phyloP scores from a whole-genome alignment of 1,140 invertebrate species.

The Drosophila ambigua region DNA sequence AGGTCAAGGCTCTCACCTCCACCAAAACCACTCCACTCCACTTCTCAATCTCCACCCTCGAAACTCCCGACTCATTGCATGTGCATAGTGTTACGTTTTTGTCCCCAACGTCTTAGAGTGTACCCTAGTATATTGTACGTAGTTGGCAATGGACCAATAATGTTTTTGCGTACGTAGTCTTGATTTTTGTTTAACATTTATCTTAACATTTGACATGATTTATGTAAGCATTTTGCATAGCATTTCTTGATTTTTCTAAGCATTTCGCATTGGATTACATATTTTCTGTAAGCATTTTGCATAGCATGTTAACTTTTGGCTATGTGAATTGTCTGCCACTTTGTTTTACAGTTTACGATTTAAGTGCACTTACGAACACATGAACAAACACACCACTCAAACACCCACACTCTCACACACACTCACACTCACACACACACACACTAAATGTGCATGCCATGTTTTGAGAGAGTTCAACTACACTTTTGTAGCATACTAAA shows the following conservation, averaged over 20 bases:
- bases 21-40: constrained; percentile 35
- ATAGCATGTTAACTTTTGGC: constrained; percentile 47
- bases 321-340: constrained; percentile 25
- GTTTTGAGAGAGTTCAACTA: constrained; percentile 59
- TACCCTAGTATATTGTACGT: constrained; percentile 2
- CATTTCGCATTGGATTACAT: not conserved
- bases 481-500: constrained; percentile 69
- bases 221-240: constrained; percentile 9
- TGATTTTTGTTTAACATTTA: constrained; percentile 24
- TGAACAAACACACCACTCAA: constrained; percentile 23
- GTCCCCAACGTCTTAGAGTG: constrained; percentile 25
- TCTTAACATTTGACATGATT: constrained; percentile 14
- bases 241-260: constrained; percentile 4
- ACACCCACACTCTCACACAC: constrained; percentile 15
- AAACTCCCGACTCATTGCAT: constrained; percentile 50
- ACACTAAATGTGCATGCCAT: constrained; percentile 58
- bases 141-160: constrained; percentile 34
- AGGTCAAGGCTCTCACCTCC: constrained; percentile 19
- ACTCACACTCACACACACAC: constrained; percentile 25
- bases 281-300: constrained; percentile 59
- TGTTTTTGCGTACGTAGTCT: constrained; percentile 15
- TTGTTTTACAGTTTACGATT: constrained; percentile 60
- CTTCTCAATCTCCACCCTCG: constrained; percentile 30
- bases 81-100: constrained; percentile 42
- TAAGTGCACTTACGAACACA: constrained; percentile 45